Evolutionary conservation across 2,113 vertebrate genomes (phyloP), one percentile per base, ranked within the genome.

Genomic region (Festucalex cinctus): DNA sequence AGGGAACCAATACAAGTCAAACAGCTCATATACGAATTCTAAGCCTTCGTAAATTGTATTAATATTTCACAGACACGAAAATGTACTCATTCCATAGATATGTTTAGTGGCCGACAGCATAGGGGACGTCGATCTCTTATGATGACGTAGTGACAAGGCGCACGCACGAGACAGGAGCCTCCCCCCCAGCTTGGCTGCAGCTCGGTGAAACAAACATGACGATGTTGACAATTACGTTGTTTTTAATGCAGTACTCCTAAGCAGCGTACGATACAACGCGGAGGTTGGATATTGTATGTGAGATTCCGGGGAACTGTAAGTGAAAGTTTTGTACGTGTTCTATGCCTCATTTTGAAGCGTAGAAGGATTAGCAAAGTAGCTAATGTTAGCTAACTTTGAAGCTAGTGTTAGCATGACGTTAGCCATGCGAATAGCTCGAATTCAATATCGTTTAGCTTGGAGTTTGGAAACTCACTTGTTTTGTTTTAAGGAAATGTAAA

Each of bases 121-220:
- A 36, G 20, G 54, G 41, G 36, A 24, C 60, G 37, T 62, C 6
- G 60, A 41, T 43, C 39, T 63, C 16, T 60, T 35, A 12, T 28
- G 77, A 77, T 83, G 72, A 87, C 79, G 73, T 73, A 3, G 24
- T 37, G 60, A 44, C 65, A 16, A n/a, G 48, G 74, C 35, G 71
- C 54, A 63, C 57, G 71, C 54, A 63, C 57, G 32, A 35, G 10
- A n/a, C 49, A 53, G 46, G 14, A 62, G 13, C 68, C 22, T 65
- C 36, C 19, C 58, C 58, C 12, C 48, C 54, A 28, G 48, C 48
- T 62, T 73, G 65, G 71, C 73, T 68, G 69, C 13, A 59, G 53
- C 36, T 76, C 73, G 9, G 69, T 43, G 63, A 59, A 84, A 78
- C 74, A 83, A 84, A 88, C 77, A 86, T 70, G 81, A 78, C 79